Percentiles rank a stretch among this genome's conserved stretches.
phyloP scores from a whole-genome alignment of 1,140 invertebrate genomes.

The Aleiodes sp. region DNA sequence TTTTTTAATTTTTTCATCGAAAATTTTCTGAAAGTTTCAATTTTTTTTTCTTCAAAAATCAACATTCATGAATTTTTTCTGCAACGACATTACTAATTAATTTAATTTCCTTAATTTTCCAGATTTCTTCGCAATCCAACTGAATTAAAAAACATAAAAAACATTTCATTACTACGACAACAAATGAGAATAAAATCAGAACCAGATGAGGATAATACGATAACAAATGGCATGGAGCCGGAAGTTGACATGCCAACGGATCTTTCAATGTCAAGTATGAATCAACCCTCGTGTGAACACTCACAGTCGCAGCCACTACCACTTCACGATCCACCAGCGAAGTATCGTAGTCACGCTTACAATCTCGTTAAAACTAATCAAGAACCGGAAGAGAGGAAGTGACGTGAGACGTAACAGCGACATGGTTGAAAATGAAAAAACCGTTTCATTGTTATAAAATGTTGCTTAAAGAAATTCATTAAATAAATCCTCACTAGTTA shows the following conservation, averaged over 20 bases:
- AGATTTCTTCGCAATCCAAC: conserved; percentile 89
- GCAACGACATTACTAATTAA: no score
- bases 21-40: no score
- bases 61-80: not conserved
- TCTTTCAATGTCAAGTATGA: conserved; percentile 71
- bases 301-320: conserved; percentile 55
- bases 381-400: conserved; percentile 63
- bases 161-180: conserved; percentile 88
- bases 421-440: not conserved
- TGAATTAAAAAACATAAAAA: conserved; percentile 92
- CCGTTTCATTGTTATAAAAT: not conserved
- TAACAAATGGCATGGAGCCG: conserved; percentile 58
- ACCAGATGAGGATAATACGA: conserved; percentile 65
- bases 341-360: conserved; percentile 64
- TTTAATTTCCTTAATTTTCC: conserved; percentile 20
- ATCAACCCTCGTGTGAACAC: conserved; percentile 51
- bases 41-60: not conserved
- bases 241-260: conserved; percentile 75
- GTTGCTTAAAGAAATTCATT: not conserved
- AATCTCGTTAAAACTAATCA: conserved; percentile 63
- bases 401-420: conserved; percentile 58
- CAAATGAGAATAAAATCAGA: conserved; percentile 80
- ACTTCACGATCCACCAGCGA: conserved; percentile 61
- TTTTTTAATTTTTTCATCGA: no score
- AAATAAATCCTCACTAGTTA: not conserved